Conservation (phyloP, 1,140 invertebrate species). For the Diabrotica undecimpunctata region DNA sequence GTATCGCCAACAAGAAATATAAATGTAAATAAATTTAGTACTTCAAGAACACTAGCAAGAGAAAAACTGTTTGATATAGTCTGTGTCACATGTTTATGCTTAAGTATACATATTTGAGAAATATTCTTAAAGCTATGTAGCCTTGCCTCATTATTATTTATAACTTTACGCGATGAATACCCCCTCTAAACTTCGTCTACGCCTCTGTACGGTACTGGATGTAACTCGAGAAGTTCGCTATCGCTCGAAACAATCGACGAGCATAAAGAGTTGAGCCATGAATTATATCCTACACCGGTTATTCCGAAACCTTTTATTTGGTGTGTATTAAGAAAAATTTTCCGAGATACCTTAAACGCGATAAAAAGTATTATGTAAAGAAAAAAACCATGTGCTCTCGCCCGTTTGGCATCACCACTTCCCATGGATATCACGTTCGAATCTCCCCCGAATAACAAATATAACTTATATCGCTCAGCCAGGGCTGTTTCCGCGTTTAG, state of each 20-base stretch:
- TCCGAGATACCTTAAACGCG: constrained; percentile 10
- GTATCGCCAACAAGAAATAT: too few species aligned
- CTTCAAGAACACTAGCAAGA: too few species aligned
- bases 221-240: constrained; percentile 22
- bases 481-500: too few species aligned
- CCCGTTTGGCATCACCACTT: constrained; percentile 1
- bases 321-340: constrained; percentile 17
- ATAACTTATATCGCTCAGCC: too few species aligned
- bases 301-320: neutral
- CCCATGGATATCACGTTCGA: constrained; percentile 21
- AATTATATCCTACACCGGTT: constrained; percentile 10
- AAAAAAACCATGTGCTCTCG: constrained; percentile 6
- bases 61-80: too few species aligned
- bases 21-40: too few species aligned
- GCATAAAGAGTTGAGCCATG: constrained; percentile 23
- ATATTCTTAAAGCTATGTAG: neutral
- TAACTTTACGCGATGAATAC: too few species aligned
- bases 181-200: neutral
- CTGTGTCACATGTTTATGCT: too few species aligned
- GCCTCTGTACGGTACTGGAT: constrained; percentile 9
- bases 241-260: constrained; percentile 18
- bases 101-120: neutral
- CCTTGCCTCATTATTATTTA: neutral
- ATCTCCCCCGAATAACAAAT: too few species aligned
- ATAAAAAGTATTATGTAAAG: constrained; percentile 16